Evolutionary conservation across 2,797 vertebrate species (phyloP).

Genomic region (Cyclura pinguis): DNA sequence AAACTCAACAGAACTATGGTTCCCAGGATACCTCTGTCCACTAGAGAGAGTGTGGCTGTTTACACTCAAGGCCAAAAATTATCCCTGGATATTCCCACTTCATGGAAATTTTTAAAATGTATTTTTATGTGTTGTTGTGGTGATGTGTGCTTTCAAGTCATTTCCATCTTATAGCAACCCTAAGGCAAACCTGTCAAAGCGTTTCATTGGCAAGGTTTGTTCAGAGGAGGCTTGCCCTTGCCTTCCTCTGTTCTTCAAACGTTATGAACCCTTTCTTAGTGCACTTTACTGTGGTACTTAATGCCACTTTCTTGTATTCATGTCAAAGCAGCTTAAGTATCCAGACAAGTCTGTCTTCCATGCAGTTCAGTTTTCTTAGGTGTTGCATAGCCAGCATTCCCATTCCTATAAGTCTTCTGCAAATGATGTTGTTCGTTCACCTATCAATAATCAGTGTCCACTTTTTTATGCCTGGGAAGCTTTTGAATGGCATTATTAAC

Average conservation of each 20-base stretch:
- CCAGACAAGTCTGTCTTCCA: background rate
- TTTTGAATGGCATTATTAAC: slow-evolving; percentile 59
- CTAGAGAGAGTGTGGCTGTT: background rate
- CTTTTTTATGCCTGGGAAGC: slow-evolving; percentile 50
- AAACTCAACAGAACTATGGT: background rate
- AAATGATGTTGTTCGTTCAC: slow-evolving; percentile 55
- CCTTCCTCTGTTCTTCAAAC: background rate
- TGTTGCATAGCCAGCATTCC: slow-evolving; percentile 36
- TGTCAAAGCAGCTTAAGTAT: background rate
- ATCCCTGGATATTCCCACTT: too few species aligned
- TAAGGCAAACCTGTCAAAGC: background rate
- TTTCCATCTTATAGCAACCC: too few species aligned
- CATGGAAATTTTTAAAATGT: too few species aligned
- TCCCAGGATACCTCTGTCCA: background rate
- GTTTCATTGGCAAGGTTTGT: background rate
- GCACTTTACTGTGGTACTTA: background rate
- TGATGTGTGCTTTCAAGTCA: too few species aligned
- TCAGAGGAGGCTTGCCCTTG: too few species aligned
- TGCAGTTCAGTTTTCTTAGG: slow-evolving; percentile 48
- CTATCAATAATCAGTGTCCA: slow-evolving; percentile 31
- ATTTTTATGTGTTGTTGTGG: too few species aligned
- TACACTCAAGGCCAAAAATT: background rate
- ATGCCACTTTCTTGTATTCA: background rate
- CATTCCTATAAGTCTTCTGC: slow-evolving; percentile 36
- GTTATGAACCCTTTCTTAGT: background rate